phyloP scores from a whole-genome alignment of 2,797 vertebrate species.

The Percopsis omiscomaycus region DNA sequence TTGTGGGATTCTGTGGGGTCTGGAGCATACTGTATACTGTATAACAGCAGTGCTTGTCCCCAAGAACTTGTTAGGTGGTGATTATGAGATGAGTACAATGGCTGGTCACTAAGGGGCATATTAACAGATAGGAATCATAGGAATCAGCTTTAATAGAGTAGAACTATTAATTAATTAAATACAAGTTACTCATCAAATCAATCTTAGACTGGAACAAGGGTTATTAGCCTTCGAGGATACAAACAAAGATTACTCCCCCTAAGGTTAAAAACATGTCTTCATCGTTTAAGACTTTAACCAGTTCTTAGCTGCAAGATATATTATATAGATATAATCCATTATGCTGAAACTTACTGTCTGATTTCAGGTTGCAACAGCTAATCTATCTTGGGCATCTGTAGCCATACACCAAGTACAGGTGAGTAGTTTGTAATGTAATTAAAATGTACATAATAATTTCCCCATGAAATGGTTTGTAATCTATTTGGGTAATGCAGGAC shows the following conservation, averaged over 20 bases:
- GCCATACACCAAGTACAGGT: constrained; percentile 99
- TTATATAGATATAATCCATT: background rate
- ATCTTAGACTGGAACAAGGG: background rate
- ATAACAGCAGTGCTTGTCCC: background rate
- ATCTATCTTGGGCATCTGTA: constrained; percentile 95
- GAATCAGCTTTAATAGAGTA: background rate
- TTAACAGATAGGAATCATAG: background rate
- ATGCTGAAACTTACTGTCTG: constrained; percentile 22
- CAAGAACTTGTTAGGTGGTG: background rate
- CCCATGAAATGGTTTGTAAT: background rate
- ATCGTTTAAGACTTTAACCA: background rate
- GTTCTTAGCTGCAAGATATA: background rate
- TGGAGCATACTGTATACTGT: constrained; percentile 10
- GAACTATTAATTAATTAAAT: background rate
- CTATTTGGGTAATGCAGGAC: constrained; percentile 29
- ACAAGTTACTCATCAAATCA: background rate
- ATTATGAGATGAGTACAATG: constrained; percentile 12
- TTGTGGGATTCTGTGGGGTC: constrained; percentile 27
- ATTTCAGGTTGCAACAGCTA: constrained; percentile 92
- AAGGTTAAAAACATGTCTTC: background rate
- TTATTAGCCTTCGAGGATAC: background rate
- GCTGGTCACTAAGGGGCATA: constrained; percentile 12
- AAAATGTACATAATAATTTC: constrained; percentile 3
- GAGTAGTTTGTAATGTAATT: constrained; percentile 39
- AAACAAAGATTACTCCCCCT: background rate